Base-by-base conservation (phyloP, 2,888 invertebrate species). In the Trachelus stipa region DNA sequence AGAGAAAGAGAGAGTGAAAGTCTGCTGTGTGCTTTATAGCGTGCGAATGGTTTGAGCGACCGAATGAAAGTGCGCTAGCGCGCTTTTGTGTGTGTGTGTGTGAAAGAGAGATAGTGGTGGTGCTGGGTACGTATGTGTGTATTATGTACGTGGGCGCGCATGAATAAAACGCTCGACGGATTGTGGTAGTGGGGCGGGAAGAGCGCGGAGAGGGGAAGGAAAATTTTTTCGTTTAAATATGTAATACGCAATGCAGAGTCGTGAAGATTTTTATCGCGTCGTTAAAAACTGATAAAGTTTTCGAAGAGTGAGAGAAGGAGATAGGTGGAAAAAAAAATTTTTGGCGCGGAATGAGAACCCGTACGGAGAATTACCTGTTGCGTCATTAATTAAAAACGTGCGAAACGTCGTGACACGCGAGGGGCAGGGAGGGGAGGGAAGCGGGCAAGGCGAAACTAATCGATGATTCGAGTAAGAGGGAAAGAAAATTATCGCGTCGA, bases 231-330 rank as follows among this genome's bases (percentile, higher is more conserved):
- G 56, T 56, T 56, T 23, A 56, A 56, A 56, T 56, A 56, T 71
- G 74, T 73, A 76, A 81, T 78, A 81, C 77, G 75, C 78, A 79
- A 84, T 83, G 81, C 81, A 79, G 80, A 79, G 79, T 84, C 79
- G 23, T 68, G 33, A 79, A 30, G 68, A 33, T 56, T 75, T 73
- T 78, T 79, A 79, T 82, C 73, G 76, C 81, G 81, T 82, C 81
- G 78, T 84, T 81, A 79, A 80, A 56, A 80, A 56, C 56, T 15
- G 56, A 56, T 23, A 56, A 23, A 23, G 9, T 56, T 23, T 23
- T 56, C 9, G 15, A 1, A 56, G 23, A 56, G 56, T 23, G 23
- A 9, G 56, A 23, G 15, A 9, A 56, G 23, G 9, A 23, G 15
- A 56, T 9, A 23, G 15, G 23, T 9, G 56, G 9, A 2, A 1